Conservation (phyloP, 1,140 invertebrate genomes). For the Proctacanthus coquilletti region DNA sequence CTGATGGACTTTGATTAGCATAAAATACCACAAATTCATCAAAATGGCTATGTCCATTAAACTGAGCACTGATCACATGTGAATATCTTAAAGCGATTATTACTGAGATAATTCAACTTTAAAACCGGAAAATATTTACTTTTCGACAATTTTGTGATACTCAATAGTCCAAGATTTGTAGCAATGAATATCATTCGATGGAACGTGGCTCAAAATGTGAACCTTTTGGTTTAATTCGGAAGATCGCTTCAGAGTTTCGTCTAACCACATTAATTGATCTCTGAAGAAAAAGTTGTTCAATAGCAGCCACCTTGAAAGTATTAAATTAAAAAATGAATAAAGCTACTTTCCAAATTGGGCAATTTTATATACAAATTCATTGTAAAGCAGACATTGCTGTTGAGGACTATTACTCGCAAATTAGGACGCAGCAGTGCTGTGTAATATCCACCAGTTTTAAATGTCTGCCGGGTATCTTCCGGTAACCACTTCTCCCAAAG, state of each 20-base stretch:
- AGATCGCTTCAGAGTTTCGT: conserved; percentile 47
- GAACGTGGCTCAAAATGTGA: conserved; percentile 69
- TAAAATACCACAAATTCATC: conserved; percentile 60
- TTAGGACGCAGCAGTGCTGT: conserved; percentile 37
- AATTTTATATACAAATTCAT: conserved; percentile 69
- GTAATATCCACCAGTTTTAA: conserved; percentile 47
- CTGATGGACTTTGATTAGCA: conserved; percentile 29
- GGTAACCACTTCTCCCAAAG: conserved; percentile 48
- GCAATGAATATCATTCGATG: conserved; percentile 50
- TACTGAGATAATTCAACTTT: neutral
- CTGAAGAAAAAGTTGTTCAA: conserved; percentile 42
- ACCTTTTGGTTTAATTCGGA: conserved; percentile 54
- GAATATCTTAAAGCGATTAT: conserved; percentile 29
- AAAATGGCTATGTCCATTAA: conserved; percentile 64
- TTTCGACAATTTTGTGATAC: conserved; percentile 40
- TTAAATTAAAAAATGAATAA: too few species aligned
- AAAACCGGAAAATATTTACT: conserved; percentile 8
- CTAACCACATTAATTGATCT: conserved; percentile 59
- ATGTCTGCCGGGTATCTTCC: conserved; percentile 35
- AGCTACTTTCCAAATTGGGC: too few species aligned
- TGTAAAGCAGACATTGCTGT: conserved; percentile 56
- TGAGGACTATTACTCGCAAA: conserved; percentile 56
- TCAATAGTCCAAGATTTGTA: conserved; percentile 45
- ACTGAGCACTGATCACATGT: conserved; percentile 54
- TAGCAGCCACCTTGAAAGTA: conserved; percentile 37